Evolutionary conservation across 2,113 vertebrate species (phyloP), one percentile per base, ranked within the genome.

Genomic region (Dipodomys merriami): DNA sequence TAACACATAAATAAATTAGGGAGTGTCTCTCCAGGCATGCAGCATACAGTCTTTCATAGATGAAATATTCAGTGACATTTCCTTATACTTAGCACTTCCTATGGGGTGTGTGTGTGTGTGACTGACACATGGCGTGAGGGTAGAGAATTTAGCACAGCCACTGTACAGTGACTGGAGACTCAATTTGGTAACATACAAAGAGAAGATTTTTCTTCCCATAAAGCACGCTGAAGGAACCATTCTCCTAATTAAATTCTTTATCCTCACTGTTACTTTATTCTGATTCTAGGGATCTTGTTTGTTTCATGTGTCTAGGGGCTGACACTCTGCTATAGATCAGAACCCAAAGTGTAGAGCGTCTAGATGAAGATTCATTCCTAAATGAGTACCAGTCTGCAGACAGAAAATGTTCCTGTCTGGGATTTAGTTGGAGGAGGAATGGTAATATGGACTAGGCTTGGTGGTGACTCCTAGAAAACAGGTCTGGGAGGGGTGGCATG

Each of bases 171-270:
- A 7, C 35, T 27, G 18, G 74, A 88, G 88, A 39, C 82, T 93
- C 29, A 79, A 1, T n/a, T 68, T 78, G 65, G 19, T 46, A 69
- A 64, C 18, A 27, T 62, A 20, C 0, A 25, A 73, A 81, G 22
- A 80, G 4, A 10, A 83, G 22, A 76, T 60, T 90, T 57, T 87
- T 23, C 15, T 78, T 76, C 23, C 18, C 30, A 13, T 53, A 23
- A 91, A 46, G 12, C 44, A 85, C 72, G 85, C 18, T 80, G 44
- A 93, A 79, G 11, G 2, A 65, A 90, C 19, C 7, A 29, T 76
- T 72, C 60, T 57, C 60, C 73, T 84, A 88, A 76, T 92, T 12
- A 57, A 83, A 57, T 86, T 71, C 27, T 81, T 92, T 74, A 64
- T 53, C 27, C 20, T 94, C 23, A 67, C 16, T 80, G 93, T 64